Conservation (phyloP, 2,113 vertebrate species). For the Coptodon rendalli region DNA sequence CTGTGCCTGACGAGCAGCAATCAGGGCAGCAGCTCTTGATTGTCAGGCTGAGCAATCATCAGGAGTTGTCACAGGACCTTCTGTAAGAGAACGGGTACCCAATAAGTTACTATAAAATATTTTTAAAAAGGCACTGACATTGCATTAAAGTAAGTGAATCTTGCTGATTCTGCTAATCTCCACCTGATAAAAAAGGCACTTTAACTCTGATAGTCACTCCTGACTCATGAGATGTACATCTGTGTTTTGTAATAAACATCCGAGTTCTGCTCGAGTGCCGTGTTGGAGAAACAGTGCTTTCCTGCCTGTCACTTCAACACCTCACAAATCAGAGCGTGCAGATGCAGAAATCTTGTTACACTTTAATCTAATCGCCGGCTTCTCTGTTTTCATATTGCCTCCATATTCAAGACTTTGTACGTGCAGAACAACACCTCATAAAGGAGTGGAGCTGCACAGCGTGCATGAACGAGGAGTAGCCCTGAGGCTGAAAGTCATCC, state of each 20-base stretch:
- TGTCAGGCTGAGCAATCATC: conserved; percentile 16
- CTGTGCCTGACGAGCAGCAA: conserved; percentile 6
- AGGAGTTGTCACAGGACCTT: background rate
- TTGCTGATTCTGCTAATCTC: background rate
- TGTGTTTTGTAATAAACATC: background rate
- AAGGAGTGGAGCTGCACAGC: conserved; percentile 8
- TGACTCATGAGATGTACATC: background rate
- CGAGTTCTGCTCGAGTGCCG: background rate
- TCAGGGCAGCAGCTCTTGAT: conserved; percentile 58
- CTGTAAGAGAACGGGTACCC: background rate
- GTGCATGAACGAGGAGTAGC: conserved; percentile 16
- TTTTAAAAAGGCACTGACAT: background rate
- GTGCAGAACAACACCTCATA: conserved; percentile 22
- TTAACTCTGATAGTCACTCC: background rate
- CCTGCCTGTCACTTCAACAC: background rate
- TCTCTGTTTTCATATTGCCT: background rate
- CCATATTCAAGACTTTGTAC: background rate
- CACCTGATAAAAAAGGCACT: background rate
- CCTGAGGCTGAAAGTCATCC: background rate
- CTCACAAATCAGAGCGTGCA: background rate
- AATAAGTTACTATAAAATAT: background rate
- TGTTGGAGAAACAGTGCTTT: background rate
- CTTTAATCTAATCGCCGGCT: background rate
- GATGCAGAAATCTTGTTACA: background rate
- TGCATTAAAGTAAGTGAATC: background rate